Base-by-base conservation (phyloP, 2,888 invertebrate genomes). In the Drosophila parthenogenetica region DNA sequence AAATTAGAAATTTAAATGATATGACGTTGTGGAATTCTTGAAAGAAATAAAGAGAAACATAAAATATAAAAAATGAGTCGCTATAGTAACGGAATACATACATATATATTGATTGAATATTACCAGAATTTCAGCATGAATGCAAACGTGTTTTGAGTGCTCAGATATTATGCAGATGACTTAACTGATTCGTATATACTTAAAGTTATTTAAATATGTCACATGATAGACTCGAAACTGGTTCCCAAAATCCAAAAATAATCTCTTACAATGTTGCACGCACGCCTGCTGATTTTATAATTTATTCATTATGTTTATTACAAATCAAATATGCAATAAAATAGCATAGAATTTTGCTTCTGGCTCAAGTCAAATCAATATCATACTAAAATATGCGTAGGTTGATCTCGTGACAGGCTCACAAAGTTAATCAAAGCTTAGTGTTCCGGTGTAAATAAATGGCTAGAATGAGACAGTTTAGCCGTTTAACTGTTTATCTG, bases 111-210 rank as follows among this genome's bases (percentile, higher is more conserved):
- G 35, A 55, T 35, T 55, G 45, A 55, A 45, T 40, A 17, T 54
- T 29, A 39, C 19, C 8, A 46, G 39, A 63, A 48, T 42, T 40
- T 57, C 16, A 17, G 22, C 55, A 49, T 67, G 63, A 54, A 87
- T 79, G 49, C 60, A 63, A 81, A 87, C 69, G 64, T 63, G 46
- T 58, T 70, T 61, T 65, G 35, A 62, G 2, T 45, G 54, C 60
- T 5, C 50, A 49, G 62, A 22, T 39, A 48, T 51, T 55, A 54
- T 25, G 51, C 69, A 61, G 19, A 77, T 67, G 35, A n/a, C 13
- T n/a, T 13, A 51, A 46, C 72, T 55, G 37, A 61, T 55, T 57
- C 17, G 46, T 11, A 49, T 42, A 67, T 69, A 57, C 54, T 62
- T 48, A 72, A 35, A 11, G n/a, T 29, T 46, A 3, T 3, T 32